Conservation (phyloP, 2,113 vertebrate genomes). For the Leuciscus idus region DNA sequence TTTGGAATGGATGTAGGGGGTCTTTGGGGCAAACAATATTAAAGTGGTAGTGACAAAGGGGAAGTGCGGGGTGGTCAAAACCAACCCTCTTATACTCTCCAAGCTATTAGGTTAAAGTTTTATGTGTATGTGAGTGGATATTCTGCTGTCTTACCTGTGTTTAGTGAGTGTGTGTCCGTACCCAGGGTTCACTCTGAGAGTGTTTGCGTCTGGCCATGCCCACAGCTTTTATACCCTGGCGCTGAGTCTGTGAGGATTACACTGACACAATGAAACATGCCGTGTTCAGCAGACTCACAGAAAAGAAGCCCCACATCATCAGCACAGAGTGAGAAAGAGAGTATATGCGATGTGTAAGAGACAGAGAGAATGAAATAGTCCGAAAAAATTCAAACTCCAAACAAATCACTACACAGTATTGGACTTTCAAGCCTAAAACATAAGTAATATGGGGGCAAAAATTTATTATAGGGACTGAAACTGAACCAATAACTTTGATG, state of each 20-base stretch:
- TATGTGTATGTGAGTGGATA: slow-evolving; percentile 65
- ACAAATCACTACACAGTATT: neutral
- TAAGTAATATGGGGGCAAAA: neutral
- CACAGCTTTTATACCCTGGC: slow-evolving; percentile 79
- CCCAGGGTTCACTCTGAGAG: slow-evolving; percentile 71
- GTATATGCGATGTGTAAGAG: slow-evolving; percentile 15
- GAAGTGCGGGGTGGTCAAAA: neutral
- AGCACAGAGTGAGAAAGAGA: slow-evolving; percentile 55
- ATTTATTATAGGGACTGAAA: neutral
- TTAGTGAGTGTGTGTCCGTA: slow-evolving; percentile 71
- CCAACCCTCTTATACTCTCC: neutral
- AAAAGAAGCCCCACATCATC: slow-evolving; percentile 77
- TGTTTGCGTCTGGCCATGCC: slow-evolving; percentile 66
- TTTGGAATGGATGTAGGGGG: neutral
- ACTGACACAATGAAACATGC: slow-evolving; percentile 73
- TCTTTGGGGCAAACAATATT: neutral
- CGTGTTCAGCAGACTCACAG: slow-evolving; percentile 71
- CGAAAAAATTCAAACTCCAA: neutral
- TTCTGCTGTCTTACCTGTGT: slow-evolving; percentile 44
- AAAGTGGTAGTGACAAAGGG: neutral
- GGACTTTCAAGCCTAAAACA: neutral
- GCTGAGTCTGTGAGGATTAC: slow-evolving; percentile 74
- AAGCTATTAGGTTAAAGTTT: neutral
- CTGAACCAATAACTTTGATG: neutral
- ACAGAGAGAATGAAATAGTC: slow-evolving; percentile 1